phyloP scores from a whole-genome alignment of 2,797 vertebrate genomes.

The Cirrhinus molitorella region DNA sequence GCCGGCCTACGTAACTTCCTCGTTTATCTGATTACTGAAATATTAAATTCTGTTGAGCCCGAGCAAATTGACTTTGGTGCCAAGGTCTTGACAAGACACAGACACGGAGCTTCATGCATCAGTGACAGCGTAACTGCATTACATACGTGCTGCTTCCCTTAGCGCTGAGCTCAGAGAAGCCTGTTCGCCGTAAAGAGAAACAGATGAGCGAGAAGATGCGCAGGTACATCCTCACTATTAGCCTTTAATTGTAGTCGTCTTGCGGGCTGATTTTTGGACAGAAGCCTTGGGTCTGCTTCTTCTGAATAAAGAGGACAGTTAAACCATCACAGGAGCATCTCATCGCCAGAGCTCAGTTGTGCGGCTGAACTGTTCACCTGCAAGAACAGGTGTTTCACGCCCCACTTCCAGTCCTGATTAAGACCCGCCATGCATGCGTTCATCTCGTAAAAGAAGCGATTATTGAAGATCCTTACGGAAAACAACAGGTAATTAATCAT shows the following conservation, averaged over 20 bases:
- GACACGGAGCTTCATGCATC: conserved; percentile 81
- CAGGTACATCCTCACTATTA: conserved; percentile 57
- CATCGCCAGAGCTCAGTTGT: conserved; percentile 60
- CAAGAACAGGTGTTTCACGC: conserved; percentile 79
- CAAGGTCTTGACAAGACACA: conserved; percentile 86
- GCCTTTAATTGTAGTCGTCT: conserved; percentile 59
- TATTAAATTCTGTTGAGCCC: conserved; percentile 82
- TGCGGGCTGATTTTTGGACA: conserved; percentile 46
- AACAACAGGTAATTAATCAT: conserved; percentile 73
- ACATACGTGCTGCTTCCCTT: conserved; percentile 81
- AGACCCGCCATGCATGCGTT: conserved; percentile 73
- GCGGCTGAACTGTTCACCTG: conserved; percentile 72
- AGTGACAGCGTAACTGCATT: conserved; percentile 81
- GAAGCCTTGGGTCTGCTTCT: conserved; percentile 15
- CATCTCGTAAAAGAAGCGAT: conserved; percentile 69
- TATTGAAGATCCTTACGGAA: conserved; percentile 67
- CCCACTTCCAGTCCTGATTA: conserved; percentile 76
- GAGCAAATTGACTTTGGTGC: conserved; percentile 86
- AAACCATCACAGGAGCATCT: conserved; percentile 52
- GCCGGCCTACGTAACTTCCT: conserved; percentile 80
- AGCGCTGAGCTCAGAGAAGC: conserved; percentile 73
- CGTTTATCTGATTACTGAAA: conserved; percentile 84
- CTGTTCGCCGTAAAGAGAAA: conserved; percentile 75
- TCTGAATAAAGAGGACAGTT: conserved; percentile 22
- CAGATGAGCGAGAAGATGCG: conserved; percentile 56